These are phyloP conservation scores for Ariolimax columbianus DNA, from an alignment of 2,888 invertebrate species.

Conservation along the genomic window DNA sequence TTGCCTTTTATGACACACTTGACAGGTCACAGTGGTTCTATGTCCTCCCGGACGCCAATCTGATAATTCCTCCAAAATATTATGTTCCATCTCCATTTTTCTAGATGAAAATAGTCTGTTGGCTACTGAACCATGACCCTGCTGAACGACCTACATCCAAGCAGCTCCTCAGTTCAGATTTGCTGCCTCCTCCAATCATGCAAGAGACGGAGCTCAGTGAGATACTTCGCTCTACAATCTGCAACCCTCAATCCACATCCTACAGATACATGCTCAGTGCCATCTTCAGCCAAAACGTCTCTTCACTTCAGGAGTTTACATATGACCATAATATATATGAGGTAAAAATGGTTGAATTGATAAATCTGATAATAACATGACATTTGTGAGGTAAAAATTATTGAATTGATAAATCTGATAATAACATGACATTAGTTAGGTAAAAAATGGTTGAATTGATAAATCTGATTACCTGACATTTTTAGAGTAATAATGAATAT, in stretches of 20 bases:
- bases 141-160: constrained; percentile 89
- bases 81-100: too few relatives aligned
- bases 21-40: too few relatives aligned
- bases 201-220: constrained; percentile 91
- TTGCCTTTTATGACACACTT: too few relatives aligned
- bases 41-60: too few relatives aligned
- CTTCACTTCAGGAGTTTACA: constrained; percentile 87
- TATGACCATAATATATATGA: constrained; percentile 85
- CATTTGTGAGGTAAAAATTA: too few relatives aligned
- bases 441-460: too few relatives aligned
- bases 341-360: constrained; percentile 59
- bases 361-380: neutral
- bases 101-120: constrained; percentile 80
- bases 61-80: too few relatives aligned
- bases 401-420: too few relatives aligned
- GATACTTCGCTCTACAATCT: constrained; percentile 87
- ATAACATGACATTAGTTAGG: too few relatives aligned
- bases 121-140: constrained; percentile 92
- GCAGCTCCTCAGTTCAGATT: constrained; percentile 89
- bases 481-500: too few relatives aligned
- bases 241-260: constrained; percentile 88
- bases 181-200: constrained; percentile 90
- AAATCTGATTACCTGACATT: too few relatives aligned
- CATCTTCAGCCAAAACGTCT: constrained; percentile 81
- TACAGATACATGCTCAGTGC: constrained; percentile 83